These are phyloP conservation scores for Misgurnus anguillicaudatus DNA, from an alignment of 2,113 vertebrate species.

Conservation along the genomic window DNA sequence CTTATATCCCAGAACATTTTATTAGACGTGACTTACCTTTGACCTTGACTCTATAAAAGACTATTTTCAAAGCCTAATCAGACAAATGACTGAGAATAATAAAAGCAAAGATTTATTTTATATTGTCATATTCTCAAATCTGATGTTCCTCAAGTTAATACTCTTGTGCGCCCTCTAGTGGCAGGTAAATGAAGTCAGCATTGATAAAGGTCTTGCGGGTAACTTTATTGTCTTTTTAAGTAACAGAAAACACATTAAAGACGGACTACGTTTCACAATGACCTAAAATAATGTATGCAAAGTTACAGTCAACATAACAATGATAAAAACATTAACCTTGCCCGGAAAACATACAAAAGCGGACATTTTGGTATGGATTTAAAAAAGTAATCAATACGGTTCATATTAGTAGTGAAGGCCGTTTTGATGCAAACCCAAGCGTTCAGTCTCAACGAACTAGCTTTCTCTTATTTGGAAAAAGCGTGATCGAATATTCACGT, in stretches of 20 bases:
- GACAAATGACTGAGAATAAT: too few relatives aligned
- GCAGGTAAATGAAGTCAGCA: neutral
- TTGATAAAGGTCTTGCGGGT: conserved; percentile 11
- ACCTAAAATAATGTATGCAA: conserved; percentile 54
- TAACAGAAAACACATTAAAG: conserved; percentile 52
- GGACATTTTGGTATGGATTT: neutral
- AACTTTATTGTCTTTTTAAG: conserved; percentile 46
- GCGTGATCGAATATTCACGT: neutral
- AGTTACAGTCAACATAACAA: conserved; percentile 20
- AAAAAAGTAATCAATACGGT: conserved; percentile 38
- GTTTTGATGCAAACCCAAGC: neutral
- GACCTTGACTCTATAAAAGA: neutral
- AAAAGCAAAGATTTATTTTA: too few relatives aligned
- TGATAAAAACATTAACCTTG: conserved; percentile 5
- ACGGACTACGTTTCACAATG: conserved; percentile 64
- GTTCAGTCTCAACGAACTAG: neutral
- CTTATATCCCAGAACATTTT: neutral
- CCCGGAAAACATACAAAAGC: conserved; percentile 29
- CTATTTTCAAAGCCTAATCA: neutral
- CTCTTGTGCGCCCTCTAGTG: conserved; percentile 2
- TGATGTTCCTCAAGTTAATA: neutral
- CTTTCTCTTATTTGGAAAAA: neutral
- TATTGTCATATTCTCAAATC: too few relatives aligned
- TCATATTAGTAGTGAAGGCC: neutral
- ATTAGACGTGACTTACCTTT: conserved; percentile 2